phyloP scores from a whole-genome alignment of 2,113 vertebrate genomes.

The Trematomus loennbergii region DNA sequence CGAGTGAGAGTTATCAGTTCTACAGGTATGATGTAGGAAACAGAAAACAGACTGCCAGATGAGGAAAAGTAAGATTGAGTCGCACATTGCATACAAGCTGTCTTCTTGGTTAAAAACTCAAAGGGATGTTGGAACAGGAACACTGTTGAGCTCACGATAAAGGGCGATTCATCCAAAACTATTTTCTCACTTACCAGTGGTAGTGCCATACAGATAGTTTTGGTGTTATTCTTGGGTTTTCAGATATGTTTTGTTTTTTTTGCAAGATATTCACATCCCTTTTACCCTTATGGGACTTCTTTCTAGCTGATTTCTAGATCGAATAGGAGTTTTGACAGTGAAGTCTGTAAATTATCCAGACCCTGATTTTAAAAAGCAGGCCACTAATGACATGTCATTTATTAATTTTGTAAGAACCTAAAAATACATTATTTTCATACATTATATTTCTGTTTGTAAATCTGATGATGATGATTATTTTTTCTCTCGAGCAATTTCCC shows the following conservation, averaged over 20 bases:
- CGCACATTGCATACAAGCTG: slow-evolving; percentile 27
- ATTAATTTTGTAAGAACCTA: too few relatives aligned
- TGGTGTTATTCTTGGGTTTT: background rate
- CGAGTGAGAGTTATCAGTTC: slow-evolving; percentile 35
- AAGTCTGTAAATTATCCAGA: background rate
- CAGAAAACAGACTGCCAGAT: slow-evolving; percentile 31
- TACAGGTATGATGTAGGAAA: slow-evolving; percentile 48
- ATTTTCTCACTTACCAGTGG: slow-evolving; percentile 1
- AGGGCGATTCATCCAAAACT: slow-evolving; percentile 8
- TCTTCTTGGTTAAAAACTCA: slow-evolving; percentile 39
- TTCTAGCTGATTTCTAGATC: background rate
- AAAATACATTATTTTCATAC: too few relatives aligned
- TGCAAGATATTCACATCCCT: slow-evolving; percentile 8
- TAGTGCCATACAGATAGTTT: slow-evolving; percentile 11
- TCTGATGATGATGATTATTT: too few relatives aligned
- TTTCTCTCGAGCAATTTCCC: background rate
- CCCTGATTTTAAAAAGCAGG: background rate
- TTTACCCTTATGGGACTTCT: background rate
- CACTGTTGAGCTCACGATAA: slow-evolving; percentile 13
- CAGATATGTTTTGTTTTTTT: too few relatives aligned
- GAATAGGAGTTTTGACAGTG: background rate
- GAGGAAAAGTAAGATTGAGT: slow-evolving; percentile 41
- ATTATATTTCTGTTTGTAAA: too few relatives aligned
- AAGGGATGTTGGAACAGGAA: slow-evolving; percentile 29
- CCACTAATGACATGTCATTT: background rate